Base-by-base conservation (phyloP, 2,797 vertebrate species). In the Peromyscus nudipes region DNA sequence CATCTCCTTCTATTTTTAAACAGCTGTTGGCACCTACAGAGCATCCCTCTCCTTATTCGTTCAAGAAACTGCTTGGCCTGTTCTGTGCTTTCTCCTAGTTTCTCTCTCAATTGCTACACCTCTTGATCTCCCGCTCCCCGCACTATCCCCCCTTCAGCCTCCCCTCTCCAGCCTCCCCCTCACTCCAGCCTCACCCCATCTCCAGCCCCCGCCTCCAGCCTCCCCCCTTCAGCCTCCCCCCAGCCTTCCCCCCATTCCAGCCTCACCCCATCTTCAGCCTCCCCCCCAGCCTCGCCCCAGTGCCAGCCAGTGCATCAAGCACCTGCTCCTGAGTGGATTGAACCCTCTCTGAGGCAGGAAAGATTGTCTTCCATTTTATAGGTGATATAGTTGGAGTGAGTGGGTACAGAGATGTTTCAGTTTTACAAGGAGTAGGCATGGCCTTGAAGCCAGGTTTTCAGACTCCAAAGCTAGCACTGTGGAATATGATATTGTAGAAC, bases 141-240 rank as follows among this genome's bases (percentile, higher is more conserved):
- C 25, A 12, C 29, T 9, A 0, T 8, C 49, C 19, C 1, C 17
- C 9, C 17, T 19, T 1, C 17, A 69, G 14, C 31, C 34, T 7
- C 34, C 14, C 65, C 34, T 16, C 52, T 52, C 13, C 13, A 52
- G 52, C 13, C 52, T 52, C 49, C 13, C 52, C 49, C 12, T 52
- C 46, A 49, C 10, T 49, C 10, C 16, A 77, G 21, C 10, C 81
- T 37, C 6, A 19, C 4, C 7, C 8, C 46, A 46, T 46, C 40
- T 40, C 40, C 40, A 40, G 40, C 40, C 40, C 40, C 40, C 40
- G 40, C 40, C 46, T 46, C 8, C 6, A 46, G 8, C 46, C 46
- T 46, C 27, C 64, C 29, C 49, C 13, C 40, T 40, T 40, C 49
- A 52, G 49, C 12, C 49, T 52, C 49, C 13, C 52, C 6, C 10